A percentile compares a stretch with the other conserved stretches of the same genome.
Evolutionary conservation across 1,140 invertebrate genomes (phyloP).

Genomic region (Cydia pomonella): DNA sequence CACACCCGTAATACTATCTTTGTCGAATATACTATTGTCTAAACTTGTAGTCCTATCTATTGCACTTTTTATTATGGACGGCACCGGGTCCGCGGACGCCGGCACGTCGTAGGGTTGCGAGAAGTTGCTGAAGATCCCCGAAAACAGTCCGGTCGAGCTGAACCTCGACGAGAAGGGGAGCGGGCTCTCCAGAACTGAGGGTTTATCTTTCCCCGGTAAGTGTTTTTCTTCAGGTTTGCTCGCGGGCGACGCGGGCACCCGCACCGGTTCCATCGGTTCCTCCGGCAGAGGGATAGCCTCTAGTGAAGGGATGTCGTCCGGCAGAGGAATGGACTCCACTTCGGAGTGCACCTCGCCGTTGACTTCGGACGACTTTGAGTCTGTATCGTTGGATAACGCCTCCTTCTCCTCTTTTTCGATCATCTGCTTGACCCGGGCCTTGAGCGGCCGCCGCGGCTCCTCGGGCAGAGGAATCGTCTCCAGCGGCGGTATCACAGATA

Average conservation of each 20-base stretch:
- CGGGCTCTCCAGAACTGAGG: constrained; percentile 54
- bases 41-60: constrained; percentile 78
- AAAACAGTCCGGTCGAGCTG: constrained; percentile 71
- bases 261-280: constrained; percentile 14
- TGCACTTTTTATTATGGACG: constrained; percentile 79
- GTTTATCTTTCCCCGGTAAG: constrained; percentile 41
- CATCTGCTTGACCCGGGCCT: constrained; percentile 37
- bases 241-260: neutral
- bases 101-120: constrained; percentile 61
- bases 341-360: constrained; percentile 7
- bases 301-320: constrained; percentile 23
- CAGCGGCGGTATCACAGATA: constrained; percentile 54
- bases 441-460: constrained; percentile 56
- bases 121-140: constrained; percentile 74
- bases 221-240: constrained; percentile 38
- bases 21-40: constrained; percentile 74
- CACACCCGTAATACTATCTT: constrained; percentile 62
- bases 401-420: constrained; percentile 46
- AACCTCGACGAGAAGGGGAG: constrained; percentile 67
- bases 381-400: constrained; percentile 17
- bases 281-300: constrained; percentile 24
- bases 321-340: neutral
- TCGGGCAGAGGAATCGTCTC: constrained; percentile 69
- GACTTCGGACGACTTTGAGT: constrained; percentile 21
- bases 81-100: constrained; percentile 68